Evolutionary conservation across 2,113 vertebrate genomes (phyloP), one percentile per base, ranked within the genome.

Genomic region (Vidua macroura): DNA sequence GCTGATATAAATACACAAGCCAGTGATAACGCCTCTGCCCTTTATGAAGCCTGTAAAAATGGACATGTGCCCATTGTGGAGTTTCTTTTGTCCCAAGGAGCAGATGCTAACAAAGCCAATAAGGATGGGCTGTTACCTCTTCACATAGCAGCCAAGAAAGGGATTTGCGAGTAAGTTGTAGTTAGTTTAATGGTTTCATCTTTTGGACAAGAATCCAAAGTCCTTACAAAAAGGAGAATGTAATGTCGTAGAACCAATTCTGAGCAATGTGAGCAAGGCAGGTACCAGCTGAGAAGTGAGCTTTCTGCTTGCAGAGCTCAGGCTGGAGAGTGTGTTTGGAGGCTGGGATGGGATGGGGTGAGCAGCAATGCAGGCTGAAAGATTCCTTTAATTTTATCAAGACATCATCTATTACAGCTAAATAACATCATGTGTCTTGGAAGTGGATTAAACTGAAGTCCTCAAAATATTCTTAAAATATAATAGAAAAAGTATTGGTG

Each of bases 31-130:
- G 99, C 99, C 2, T 98, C 99, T 2, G 98, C 99, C 62, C 98
- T 99, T 90, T 99, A 98, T 33, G 99, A 99, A 97, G 98, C 99
- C 33, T 97, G 98, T 93, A 99, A 99, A 96, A 99, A 99, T 15
- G 98, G 98, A 31, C 99, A 99, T 1, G 74, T 96, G 48, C 89
- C 94, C 5, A 93, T 98, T 11, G 98, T 99, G 90, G 96, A 98
- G 88, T 97, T 99, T 25, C 98, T 99, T 37, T 92, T 99, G 80
- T 98, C 98, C 4, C 98, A 98, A 80, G 98, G 98, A 1, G 99
- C 99, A 5, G 98, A 99, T 17, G 98, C 98, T 93, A 99, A 99
- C 97, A 99, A 98, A 97, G 74, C 98, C 55, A 98, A 98, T 88
- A 99, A 98, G 88, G 97, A 98, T 0, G 99, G 99, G 19, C 62